Percentiles rank a stretch among this genome's conserved stretches.
Conservation (phyloP, 2,797 vertebrate genomes). For the Clamator glandarius region DNA sequence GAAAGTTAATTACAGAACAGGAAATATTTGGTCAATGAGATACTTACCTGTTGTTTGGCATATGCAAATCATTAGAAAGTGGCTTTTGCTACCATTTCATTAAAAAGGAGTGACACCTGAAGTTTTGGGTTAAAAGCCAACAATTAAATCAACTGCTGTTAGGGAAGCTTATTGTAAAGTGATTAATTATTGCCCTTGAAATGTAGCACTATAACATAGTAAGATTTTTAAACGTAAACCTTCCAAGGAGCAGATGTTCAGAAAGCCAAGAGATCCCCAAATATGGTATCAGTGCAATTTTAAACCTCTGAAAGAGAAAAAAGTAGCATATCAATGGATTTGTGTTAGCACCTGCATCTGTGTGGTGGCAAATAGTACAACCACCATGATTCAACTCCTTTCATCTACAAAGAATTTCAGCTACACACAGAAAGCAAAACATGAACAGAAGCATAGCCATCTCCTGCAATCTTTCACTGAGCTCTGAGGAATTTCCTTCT, state of each 20-base stretch:
- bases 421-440: background rate
- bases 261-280: background rate
- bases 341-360: background rate
- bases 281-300: background rate
- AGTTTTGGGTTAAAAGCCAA: background rate
- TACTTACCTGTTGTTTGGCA: background rate
- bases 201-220: rapidly evolving
- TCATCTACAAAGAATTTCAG: background rate
- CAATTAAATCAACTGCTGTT: background rate
- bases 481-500: background rate
- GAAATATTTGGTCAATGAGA: background rate
- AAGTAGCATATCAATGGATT: background rate
- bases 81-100: background rate
- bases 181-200: background rate
- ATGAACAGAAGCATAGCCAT: background rate
- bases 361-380: background rate
- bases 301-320: background rate
- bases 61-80: background rate
- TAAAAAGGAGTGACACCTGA: background rate
- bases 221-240: background rate
- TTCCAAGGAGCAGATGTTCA: background rate
- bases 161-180: background rate
- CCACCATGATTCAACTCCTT: background rate
- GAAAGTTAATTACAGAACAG: background rate
- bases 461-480: background rate